These are phyloP conservation scores for Acromyrmex charruanus DNA, from an alignment of 1,140 invertebrate genomes.

Conservation along the genomic window DNA sequence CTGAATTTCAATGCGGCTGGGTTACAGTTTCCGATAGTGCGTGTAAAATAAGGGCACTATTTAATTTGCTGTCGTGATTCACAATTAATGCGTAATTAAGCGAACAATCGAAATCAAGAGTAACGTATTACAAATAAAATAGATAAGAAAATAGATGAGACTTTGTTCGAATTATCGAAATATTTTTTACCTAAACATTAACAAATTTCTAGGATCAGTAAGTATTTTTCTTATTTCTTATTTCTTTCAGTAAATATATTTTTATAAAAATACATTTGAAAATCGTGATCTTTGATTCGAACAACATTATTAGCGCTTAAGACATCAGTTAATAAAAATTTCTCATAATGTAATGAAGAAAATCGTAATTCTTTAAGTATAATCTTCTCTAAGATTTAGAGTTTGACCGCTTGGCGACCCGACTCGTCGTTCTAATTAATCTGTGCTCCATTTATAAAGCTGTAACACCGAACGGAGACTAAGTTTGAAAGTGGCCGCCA, in stretches of 20 bases:
- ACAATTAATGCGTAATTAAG: background rate
- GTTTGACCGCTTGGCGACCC: constrained; percentile 12
- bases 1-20: constrained; percentile 7
- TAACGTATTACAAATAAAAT: background rate
- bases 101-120: background rate
- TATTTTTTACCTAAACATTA: background rate
- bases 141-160: background rate
- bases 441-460: constrained; percentile 68
- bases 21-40: background rate
- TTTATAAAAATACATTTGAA: background rate
- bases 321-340: constrained; percentile 20
- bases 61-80: constrained; percentile 13
- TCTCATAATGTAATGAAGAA: background rate
- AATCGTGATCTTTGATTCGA: background rate
- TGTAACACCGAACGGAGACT: constrained; percentile 65
- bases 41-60: background rate
- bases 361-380: constrained; percentile 2
- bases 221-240: background rate
- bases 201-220: background rate
- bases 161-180: background rate
- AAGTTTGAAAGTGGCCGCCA: constrained; percentile 68
- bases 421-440: constrained; percentile 68
- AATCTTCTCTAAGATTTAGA: constrained; percentile 42
- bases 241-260: background rate
- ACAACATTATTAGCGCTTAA: background rate